Percentiles rank a stretch among this genome's conserved stretches.
These are phyloP conservation scores for Pungitius pungitius DNA, from an alignment of 2,113 vertebrate genomes.

Conservation along the genomic window DNA sequence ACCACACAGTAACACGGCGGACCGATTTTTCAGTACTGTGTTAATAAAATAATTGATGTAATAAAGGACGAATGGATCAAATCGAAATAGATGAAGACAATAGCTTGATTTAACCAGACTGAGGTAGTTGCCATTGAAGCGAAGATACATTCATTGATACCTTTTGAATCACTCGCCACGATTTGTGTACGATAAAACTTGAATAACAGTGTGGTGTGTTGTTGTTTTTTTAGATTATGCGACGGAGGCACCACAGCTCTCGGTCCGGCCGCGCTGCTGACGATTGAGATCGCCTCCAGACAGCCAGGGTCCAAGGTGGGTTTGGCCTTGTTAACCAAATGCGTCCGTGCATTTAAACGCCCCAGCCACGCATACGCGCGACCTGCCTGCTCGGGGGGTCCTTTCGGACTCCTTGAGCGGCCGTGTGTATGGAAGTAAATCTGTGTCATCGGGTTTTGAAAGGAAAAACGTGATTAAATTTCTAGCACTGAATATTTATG, in stretches of 20 bases:
- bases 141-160: not conserved
- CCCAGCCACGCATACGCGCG: too few species aligned
- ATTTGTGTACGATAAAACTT: not conserved
- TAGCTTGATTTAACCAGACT: not conserved
- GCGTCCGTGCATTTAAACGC: too few species aligned
- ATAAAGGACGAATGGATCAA: too few species aligned
- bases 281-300: constrained; percentile 79
- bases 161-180: not conserved
- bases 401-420: too few species aligned
- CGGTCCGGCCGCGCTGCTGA: constrained; percentile 79
- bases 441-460: too few species aligned
- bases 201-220: not conserved
- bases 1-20: not conserved
- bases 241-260: constrained; percentile 78
- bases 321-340: not conserved
- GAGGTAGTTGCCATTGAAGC: not conserved
- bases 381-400: too few species aligned
- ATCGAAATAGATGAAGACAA: not conserved
- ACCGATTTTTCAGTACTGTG: not conserved
- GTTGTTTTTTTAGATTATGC: constrained; percentile 57
- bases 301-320: constrained; percentile 81
- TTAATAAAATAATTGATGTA: not conserved
- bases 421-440: too few species aligned
- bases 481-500: too few species aligned
- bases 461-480: too few species aligned